These are phyloP conservation scores for Tetanocera ferruginea DNA, from an alignment of 2,888 invertebrate genomes.

Conservation along the genomic window DNA sequence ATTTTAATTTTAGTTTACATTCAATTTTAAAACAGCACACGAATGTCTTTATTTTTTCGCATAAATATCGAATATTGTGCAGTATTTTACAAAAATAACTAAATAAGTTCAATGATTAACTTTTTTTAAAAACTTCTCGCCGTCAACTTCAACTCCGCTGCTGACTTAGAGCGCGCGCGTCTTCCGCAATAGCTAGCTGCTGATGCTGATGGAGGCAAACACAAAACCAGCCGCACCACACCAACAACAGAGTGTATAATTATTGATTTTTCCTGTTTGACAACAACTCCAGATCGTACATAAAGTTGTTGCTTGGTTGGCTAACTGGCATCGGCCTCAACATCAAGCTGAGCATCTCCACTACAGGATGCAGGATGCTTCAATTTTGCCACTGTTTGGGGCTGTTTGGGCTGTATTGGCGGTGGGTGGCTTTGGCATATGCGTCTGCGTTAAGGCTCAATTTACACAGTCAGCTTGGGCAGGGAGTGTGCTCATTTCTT, in stretches of 20 bases:
- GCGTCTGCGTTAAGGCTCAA: background rate
- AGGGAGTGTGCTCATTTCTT: background rate
- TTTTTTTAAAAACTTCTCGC: no score
- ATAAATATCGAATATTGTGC: no score
- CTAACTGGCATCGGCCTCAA: background rate
- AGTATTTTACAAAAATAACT: no score
- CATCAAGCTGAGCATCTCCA: background rate
- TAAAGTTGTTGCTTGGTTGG: conserved; percentile 22
- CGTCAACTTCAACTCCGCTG: no score
- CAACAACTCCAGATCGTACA: conserved; percentile 21
- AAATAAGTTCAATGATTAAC: no score
- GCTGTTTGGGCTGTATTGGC: background rate
- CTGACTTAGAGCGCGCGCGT: no score
- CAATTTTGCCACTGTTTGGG: background rate
- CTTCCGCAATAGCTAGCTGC: no score
- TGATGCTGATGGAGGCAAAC: conserved; percentile 2
- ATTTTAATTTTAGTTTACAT: no score
- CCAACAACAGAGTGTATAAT: conserved; percentile 4
- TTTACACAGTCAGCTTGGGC: background rate
- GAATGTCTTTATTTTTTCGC: no score
- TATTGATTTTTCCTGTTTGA: conserved; percentile 31
- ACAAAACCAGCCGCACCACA: conserved; percentile 8
- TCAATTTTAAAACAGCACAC: no score
- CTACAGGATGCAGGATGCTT: background rate
- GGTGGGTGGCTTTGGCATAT: conserved; percentile 10